Evolutionary conservation across 2,113 vertebrate genomes (phyloP), one percentile per base, ranked within the genome.

Genomic region (Chloropsis hardwickii): DNA sequence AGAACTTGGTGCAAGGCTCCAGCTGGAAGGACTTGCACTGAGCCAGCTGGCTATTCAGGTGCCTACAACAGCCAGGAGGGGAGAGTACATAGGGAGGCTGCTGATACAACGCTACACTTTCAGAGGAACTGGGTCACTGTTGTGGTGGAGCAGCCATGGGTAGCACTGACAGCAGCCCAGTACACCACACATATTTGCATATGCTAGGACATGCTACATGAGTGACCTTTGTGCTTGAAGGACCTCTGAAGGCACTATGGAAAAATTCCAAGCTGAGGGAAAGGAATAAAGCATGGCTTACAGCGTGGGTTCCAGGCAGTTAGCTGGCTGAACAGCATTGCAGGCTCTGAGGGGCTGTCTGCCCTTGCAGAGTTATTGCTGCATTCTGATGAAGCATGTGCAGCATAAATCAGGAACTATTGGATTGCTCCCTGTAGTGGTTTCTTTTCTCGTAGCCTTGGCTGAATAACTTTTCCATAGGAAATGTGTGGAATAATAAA

Each of bases 81-180:
- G 17, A 74, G 37, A 53, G 45, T 27, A 20, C 25, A 8, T 0
- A 16, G 15, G 39, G 69, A 91, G 35, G 28, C 40, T 79, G 85
- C 81, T 91, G 74, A 44, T 1, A 1, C 7, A 2, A 10, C 0
- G 0, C 37, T 35, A 15, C 29, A 22, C 42, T 78, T 60, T n/a
- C n/a, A 21, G 12, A 56, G 44, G 29, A 91, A 12, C 29, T n/a
- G 13, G 53, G 54, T 64, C 80, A 33, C 13, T 37, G 24, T 47
- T 48, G 60, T 51, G 51, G 16, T 56, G 66, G 50, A n/a, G 23
- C 62, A 60, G 35, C 44, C 0, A 0, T 6, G 31, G 35, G 53
- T 67, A 10, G 0, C 19, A 2, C 28, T 66, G 65, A 13, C 1
- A 4, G 39, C 25, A 58, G 51, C 66, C 24, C 19, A 9, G 23